Base-by-base conservation (phyloP, 2,113 vertebrate genomes). In the Tiliqua scincoides region DNA sequence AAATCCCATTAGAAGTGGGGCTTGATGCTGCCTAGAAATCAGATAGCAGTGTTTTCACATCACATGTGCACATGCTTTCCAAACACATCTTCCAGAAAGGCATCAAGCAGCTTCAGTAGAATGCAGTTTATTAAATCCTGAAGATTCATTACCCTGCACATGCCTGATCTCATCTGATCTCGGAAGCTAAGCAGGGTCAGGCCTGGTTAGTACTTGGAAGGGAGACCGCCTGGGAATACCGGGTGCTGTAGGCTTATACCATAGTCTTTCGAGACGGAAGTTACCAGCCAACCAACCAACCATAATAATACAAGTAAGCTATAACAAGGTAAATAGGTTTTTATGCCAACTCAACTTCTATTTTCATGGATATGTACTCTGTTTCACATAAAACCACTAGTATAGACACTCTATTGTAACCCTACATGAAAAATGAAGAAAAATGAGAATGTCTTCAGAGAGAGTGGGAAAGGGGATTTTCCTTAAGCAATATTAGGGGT, bases 401-500 rank as follows among this genome's bases (percentile, higher is more conserved):
- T n/a, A 68, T n/a, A 68, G 65, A 9, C 25, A 30, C 23, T 65
- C 23, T 68, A 68, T 68, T 68, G 2, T n/a, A 65, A n/a, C n/a
- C n/a, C 85, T 74, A 32, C 5, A 43, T 57, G 65, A 86, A 74
- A 12, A 3, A 43, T n/a, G n/a, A n/a, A n/a, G n/a, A 70, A 79
- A 87, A 18, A 23, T 1, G 0, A 20, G 25, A 20, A 63, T 0
- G 0, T 20, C 43, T 43, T 17, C 0, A 0, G 5, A 30, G 20
- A 14, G 48, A 65, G 3, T 15, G 7, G 35, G 15, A 27, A 35
- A 52, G 23, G n/a, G 23, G 40, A 68, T 77, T 77, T 65, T 15
- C 32, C 72, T 63, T 77, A 20, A 75, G 63, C 10, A 18, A 21
- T 75, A 25, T n/a, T 63, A 15, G 71, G 27, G 59, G 10, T 63